These are phyloP conservation scores for Rhabdomys dilectus DNA, from an alignment of 2,113 vertebrate species.

Conservation along the genomic window DNA sequence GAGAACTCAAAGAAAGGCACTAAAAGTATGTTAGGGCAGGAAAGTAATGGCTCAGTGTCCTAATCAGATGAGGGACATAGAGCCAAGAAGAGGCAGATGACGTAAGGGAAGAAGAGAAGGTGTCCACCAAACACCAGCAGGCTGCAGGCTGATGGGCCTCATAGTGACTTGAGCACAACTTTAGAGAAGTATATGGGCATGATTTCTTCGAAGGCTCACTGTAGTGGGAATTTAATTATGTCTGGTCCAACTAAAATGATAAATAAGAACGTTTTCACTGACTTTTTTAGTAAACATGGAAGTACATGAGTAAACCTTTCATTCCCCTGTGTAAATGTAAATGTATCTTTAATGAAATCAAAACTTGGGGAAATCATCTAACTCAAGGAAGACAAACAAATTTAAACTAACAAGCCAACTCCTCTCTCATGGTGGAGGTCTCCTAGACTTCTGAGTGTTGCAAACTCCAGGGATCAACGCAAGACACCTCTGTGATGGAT, in stretches of 20 bases:
- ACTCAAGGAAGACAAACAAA: background rate
- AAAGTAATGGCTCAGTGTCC: background rate
- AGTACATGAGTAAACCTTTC: background rate
- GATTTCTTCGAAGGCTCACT: background rate
- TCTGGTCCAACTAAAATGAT: slow-evolving; percentile 7
- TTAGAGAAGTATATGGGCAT: background rate
- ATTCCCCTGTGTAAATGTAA: background rate
- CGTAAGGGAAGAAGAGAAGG: background rate
- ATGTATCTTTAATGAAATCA: background rate
- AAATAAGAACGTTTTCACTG: background rate
- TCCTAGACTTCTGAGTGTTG: background rate
- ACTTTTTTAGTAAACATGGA: slow-evolving; percentile 16
- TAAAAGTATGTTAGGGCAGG: background rate
- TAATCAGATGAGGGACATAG: background rate
- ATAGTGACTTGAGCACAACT: background rate
- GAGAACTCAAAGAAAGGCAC: slow-evolving; percentile 29
- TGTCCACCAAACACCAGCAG: background rate
- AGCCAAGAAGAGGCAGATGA: rapidly evolving
- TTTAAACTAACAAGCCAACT: background rate
- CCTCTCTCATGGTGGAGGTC: background rate
- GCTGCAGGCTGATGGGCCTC: background rate
- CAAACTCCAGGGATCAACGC: background rate
- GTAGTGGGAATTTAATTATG: slow-evolving; percentile 37
- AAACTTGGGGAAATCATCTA: slow-evolving; percentile 26
- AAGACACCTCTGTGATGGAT: background rate